These are phyloP conservation scores for Siniperca obscura DNA, from an alignment of 2,797 vertebrate genomes.

Conservation along the genomic window DNA sequence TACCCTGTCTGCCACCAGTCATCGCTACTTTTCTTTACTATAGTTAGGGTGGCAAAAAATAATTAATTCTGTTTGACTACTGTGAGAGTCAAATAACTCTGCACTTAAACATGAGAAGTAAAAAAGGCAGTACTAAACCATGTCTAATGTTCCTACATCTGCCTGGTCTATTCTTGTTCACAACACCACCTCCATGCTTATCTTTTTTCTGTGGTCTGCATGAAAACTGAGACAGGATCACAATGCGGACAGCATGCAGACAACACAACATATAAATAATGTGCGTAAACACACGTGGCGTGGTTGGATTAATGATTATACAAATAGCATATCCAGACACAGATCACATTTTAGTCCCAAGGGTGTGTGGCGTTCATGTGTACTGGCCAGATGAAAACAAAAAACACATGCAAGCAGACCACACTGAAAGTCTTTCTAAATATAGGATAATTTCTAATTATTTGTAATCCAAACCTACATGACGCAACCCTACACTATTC, in stretches of 20 bases:
- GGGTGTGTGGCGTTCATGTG: conserved; percentile 54
- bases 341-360: conserved; percentile 50
- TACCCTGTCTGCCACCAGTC: not conserved
- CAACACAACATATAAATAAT: conserved; percentile 54
- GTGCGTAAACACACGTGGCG: conserved; percentile 55
- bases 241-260: conserved; percentile 36
- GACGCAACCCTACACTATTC: not conserved
- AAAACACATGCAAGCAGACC: conserved; percentile 58
- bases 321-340: conserved; percentile 60
- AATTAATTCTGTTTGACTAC: not conserved
- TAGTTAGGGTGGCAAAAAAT: not conserved
- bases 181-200: not conserved
- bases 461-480: conserved; percentile 48
- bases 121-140: not conserved
- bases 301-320: conserved; percentile 63
- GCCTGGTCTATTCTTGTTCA: conserved; percentile 12
- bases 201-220: conserved; percentile 2
- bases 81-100: not conserved
- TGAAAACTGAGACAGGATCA: conserved; percentile 29
- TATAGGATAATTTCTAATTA: conserved; percentile 34
- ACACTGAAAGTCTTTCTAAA: conserved; percentile 55
- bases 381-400: conserved; percentile 49
- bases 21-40: not conserved
- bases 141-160: not conserved
- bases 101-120: not conserved